These are phyloP conservation scores for Xiphias gladius DNA, from an alignment of 2,113 vertebrate species.

Conservation along the genomic window DNA sequence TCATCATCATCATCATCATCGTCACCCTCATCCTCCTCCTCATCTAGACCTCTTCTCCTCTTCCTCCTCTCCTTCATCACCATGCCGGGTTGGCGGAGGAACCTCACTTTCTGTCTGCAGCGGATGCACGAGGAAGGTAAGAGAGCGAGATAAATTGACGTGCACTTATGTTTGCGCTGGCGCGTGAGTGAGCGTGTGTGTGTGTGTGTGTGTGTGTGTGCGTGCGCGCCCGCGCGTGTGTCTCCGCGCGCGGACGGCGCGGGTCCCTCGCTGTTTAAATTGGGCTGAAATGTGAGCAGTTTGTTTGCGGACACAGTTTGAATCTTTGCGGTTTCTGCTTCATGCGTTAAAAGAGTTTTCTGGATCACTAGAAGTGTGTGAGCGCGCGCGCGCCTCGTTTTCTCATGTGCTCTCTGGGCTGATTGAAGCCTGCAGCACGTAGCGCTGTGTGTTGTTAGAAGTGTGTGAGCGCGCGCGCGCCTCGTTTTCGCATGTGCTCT, in stretches of 20 bases:
- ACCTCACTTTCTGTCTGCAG: constrained; percentile 81
- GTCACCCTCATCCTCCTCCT: constrained; percentile 23
- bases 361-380: constrained; percentile 57
- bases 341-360: constrained; percentile 58
- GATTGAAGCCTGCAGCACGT: constrained; percentile 62
- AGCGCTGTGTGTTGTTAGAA: constrained; percentile 33
- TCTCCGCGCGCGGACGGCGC: neutral
- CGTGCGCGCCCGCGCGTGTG: neutral
- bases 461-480: constrained; percentile 20
- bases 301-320: constrained; percentile 51
- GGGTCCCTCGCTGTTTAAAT: neutral
- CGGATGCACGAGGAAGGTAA: constrained; percentile 81
- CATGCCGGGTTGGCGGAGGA: constrained; percentile 80
- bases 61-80: constrained; percentile 49
- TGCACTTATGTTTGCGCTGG: constrained; percentile 15
- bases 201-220: rapidly evolving
- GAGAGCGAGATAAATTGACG: constrained; percentile 43
- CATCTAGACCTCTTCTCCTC: constrained; percentile 34
- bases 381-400: neutral
- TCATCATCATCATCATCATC: constrained; percentile 7
- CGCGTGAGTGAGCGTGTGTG: neutral
- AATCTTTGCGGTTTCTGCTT: constrained; percentile 39
- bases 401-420: constrained; percentile 38
- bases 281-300: constrained; percentile 25
- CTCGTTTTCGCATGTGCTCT: constrained; percentile 27